Conservation (phyloP, 1,140 invertebrate species). For the Cydia pomonella region DNA sequence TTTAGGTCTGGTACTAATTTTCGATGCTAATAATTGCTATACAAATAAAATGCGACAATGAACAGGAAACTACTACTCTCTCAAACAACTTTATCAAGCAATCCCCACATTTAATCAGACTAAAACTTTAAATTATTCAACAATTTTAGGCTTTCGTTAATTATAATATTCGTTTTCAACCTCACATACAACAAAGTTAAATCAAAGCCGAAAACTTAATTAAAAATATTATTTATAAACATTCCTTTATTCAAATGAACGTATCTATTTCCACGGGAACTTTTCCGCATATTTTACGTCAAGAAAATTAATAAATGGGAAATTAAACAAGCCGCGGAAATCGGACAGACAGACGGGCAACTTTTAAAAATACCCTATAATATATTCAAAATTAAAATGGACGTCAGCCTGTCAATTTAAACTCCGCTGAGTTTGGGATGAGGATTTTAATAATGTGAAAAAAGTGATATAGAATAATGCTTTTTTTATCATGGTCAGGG, state of each 20-base stretch:
- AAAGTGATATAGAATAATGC: slow-evolving; percentile 33
- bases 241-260: slow-evolving; percentile 54
- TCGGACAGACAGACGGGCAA: slow-evolving; percentile 53
- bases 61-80: too few species aligned
- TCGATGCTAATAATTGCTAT: too few species aligned
- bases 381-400: slow-evolving; percentile 64
- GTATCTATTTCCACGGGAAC: slow-evolving; percentile 48
- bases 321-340: slow-evolving; percentile 51
- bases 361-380: slow-evolving; percentile 63
- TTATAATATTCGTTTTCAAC: not conserved
- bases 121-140: too few species aligned
- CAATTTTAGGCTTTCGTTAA: not conserved
- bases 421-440: slow-evolving; percentile 31
- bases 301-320: slow-evolving; percentile 64
- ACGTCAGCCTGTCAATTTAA: slow-evolving; percentile 49
- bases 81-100: too few species aligned
- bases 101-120: too few species aligned
- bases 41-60: too few species aligned
- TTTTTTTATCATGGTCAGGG: not conserved
- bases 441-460: slow-evolving; percentile 38
- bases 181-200: not conserved
- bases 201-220: not conserved
- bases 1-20: too few species aligned
- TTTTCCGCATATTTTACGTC: slow-evolving; percentile 69
- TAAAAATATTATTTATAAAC: slow-evolving; percentile 20